These are phyloP conservation scores for Drosophila santomea DNA, from an alignment of 1,140 invertebrate species.

Conservation along the genomic window DNA sequence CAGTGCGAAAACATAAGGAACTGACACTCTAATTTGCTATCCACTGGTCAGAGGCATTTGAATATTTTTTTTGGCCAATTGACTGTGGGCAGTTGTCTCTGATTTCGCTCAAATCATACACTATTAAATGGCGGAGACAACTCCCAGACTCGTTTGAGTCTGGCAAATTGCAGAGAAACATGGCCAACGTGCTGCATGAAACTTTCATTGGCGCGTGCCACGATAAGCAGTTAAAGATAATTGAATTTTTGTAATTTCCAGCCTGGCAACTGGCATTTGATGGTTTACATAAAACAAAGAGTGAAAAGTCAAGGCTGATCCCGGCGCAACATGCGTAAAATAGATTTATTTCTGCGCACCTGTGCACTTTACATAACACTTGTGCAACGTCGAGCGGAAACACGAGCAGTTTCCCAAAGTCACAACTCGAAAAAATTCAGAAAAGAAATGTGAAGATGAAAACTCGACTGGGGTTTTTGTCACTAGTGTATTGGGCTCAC, in stretches of 20 bases:
- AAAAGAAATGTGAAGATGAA: conserved; percentile 7
- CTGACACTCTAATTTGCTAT: conserved; percentile 43
- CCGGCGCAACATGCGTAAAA: conserved; percentile 29
- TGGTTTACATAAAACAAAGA: conserved; percentile 58
- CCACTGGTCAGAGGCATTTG: conserved; percentile 26
- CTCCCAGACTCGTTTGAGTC: conserved; percentile 38
- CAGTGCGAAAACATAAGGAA: conserved; percentile 11
- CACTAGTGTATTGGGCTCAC: conserved; percentile 8
- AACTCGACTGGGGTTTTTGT: conserved; percentile 10
- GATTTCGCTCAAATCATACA: conserved; percentile 27
- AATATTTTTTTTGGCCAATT: conserved; percentile 35
- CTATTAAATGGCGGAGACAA: conserved; percentile 25
- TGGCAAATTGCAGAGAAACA: conserved; percentile 41
- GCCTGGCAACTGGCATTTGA: conserved; percentile 32
- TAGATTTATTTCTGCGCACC: conserved; percentile 24
- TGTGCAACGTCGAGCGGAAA: conserved; percentile 63
- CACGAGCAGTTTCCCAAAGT: conserved; percentile 40
- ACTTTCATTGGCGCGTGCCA: conserved; percentile 66
- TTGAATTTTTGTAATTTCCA: conserved; percentile 55
- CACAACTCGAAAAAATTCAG: neutral
- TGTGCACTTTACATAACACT: conserved; percentile 57
- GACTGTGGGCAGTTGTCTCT: conserved; percentile 17
- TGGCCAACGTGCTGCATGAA: conserved; percentile 10
- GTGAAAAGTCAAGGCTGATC: conserved; percentile 59
- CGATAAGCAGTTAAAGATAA: conserved; percentile 51